Evolutionary conservation across 2,113 vertebrate genomes (phyloP).

Genomic region (Amblyornis subalaris): DNA sequence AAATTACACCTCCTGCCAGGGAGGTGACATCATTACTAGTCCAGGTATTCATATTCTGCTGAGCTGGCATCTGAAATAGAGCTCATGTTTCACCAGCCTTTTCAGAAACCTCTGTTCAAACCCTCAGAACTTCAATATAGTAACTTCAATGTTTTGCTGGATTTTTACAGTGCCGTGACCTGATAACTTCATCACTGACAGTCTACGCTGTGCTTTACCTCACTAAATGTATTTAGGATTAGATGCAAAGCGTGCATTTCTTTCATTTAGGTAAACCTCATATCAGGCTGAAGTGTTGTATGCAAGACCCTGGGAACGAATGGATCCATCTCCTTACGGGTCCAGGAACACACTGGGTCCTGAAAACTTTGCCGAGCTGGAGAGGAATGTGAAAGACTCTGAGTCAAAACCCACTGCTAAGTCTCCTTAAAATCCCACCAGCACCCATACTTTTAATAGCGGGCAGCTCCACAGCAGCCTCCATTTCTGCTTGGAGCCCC

Average conservation of each 20-base stretch:
- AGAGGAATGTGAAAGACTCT: not conserved
- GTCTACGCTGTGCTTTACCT: not conserved
- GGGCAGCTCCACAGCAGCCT: not conserved
- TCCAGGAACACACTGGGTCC: not conserved
- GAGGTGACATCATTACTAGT: not conserved
- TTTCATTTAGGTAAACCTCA: not conserved
- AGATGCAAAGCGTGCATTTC: not conserved
- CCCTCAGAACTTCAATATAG: not conserved
- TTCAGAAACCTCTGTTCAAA: not conserved
- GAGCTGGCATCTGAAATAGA: constrained; percentile 4
- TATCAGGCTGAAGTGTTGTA: not conserved
- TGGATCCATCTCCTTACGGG: not conserved
- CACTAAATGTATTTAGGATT: not conserved
- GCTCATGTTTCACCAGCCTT: not conserved
- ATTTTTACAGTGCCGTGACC: not conserved
- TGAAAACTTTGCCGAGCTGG: not conserved
- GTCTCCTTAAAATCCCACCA: not conserved
- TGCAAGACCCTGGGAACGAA: not conserved
- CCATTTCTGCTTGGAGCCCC: not conserved
- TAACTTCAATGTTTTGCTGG: not conserved
- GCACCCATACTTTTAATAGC: not conserved
- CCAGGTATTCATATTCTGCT: constrained; percentile 29
- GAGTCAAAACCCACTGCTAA: not conserved
- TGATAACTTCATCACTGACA: not conserved
- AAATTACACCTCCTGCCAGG: constrained; percentile 8